Base-by-base conservation (phyloP, 2,797 vertebrate species). In the Cossypha heuglini region DNA sequence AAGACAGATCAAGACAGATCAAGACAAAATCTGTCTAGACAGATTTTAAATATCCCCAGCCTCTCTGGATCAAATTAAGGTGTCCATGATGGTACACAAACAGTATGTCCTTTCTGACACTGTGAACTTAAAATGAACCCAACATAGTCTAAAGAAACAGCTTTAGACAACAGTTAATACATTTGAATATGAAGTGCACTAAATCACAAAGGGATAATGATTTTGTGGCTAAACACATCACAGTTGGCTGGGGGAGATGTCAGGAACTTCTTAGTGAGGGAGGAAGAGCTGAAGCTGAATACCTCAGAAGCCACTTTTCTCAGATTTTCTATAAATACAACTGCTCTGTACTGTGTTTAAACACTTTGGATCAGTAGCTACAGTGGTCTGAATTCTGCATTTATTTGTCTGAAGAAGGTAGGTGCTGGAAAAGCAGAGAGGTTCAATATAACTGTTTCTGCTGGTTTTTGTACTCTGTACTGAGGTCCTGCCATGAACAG, bases 401-500 rank as follows among this genome's bases (percentile, higher is more conserved):
- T 91, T 94, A 93, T 92, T 95, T 94, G 37, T 83, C 72, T 86
- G 86, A 95, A 75, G 87, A 58, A 74, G 31, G 42, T 49, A 89
- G 59, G 49, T 92, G n/a, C 81, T 68, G 61, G 68, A 43, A 91
- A 86, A 93, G 81, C 40, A 68, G 72, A 91, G 63, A 78, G 54
- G 43, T 61, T 82, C 62, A 85, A 80, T 76, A 22, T 59, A 91
- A 58, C 61, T 21, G 6, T 68, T 92, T 93, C 84, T 94, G 68
- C 75, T 88, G 49, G 0, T 19, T 93, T 96, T 94, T 94, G 82
- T 95, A 92, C 75, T 87, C 72, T 61, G 61, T n/a, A 54, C 75
- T 29, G 57, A 92, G 89, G 94, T 94, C 94, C 71, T 94, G 84
- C 81, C 94, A 93, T 3, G 89, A 95, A 33, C 91, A 93, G 88